Evolutionary conservation across 2,113 vertebrate species (phyloP), one percentile per base, ranked within the genome.

Genomic region (Chaetorhynchus papuensis): DNA sequence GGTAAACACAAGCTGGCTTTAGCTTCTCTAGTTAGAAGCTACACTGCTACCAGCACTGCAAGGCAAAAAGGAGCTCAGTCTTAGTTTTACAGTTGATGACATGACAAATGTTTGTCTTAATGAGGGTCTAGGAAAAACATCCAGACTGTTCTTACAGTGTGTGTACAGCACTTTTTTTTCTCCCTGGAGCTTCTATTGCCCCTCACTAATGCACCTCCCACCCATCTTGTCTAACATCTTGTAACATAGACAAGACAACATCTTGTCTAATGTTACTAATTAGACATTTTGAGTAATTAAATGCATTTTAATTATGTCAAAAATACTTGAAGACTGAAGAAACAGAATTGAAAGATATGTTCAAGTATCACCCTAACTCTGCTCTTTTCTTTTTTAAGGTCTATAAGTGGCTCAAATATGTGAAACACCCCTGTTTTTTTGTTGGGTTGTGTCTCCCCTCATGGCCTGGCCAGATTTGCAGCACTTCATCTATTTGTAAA

Each of bases 1-100:
- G 31, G 27, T 72, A 59, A 72, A 54, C 21, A 21, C 2, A n/a
- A 42, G 35, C 39, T 41, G 61, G 21, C 15, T 87, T 75, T 68
- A 68, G 35, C 47, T 59, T 71, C 23, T 63, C 45, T 41, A 2
- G 22, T 33, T 74, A 30, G 63, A 86, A 64, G 13, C 26, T 64
- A 27, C 4, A 6, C 2, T 24, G 4, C 10, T 37, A 56, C 44
- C 49, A 71, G 24, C 24, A 42, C 1, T 0, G 3, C 1, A 8
- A 75, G 37, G 35, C 35, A 84, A 74, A 83, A 89, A 66, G 24
- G 3, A 87, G 33, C 17, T 78, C 31, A 26, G 22, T 65, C 45
- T 57, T 89, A 13, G 9, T 39, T n/a, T 42, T 23, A 9, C 7
- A 45, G n/a, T 37, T 78, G n/a, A 68, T 59, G 41, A 27, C 59